Evolutionary conservation across 2,113 vertebrate genomes (phyloP).

Genomic region (Neopipo cinnamomea): DNA sequence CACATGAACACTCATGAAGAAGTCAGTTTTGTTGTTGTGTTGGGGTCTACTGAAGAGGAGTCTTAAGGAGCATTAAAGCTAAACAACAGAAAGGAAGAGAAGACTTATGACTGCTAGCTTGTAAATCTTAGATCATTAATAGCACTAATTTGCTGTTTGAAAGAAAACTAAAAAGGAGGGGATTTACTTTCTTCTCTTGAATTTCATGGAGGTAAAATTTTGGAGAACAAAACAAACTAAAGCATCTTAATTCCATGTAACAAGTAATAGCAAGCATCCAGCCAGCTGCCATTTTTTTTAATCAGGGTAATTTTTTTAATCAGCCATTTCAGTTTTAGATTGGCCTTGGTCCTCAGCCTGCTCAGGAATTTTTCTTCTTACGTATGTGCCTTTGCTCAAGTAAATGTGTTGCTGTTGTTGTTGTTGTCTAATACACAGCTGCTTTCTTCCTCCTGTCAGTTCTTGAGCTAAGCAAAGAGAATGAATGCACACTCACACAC

Average conservation of each 20-base stretch:
- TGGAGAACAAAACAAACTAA: slow-evolving; percentile 20
- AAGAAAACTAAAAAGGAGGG: background rate
- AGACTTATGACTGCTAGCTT: background rate
- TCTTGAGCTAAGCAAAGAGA: slow-evolving; percentile 22
- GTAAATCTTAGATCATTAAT: background rate
- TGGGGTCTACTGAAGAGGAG: background rate
- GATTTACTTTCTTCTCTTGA: background rate
- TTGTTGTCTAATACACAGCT: background rate
- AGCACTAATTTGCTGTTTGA: slow-evolving; percentile 2
- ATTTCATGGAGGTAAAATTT: slow-evolving; percentile 37
- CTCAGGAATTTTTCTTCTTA: slow-evolving; percentile 30
- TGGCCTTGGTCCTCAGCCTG: slow-evolving; percentile 35
- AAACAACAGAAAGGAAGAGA: slow-evolving; percentile 12
- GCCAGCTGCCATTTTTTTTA: slow-evolving; percentile 69
- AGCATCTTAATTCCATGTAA: slow-evolving; percentile 20
- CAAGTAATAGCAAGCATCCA: slow-evolving; percentile 27
- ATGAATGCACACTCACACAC: background rate
- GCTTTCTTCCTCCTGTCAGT: slow-evolving; percentile 24
- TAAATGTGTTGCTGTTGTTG: background rate
- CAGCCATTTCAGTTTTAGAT: slow-evolving; percentile 57
- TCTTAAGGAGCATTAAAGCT: background rate
- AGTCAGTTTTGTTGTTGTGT: background rate
- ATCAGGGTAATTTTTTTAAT: slow-evolving; percentile 61
- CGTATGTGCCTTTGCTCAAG: slow-evolving; percentile 7
- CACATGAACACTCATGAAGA: background rate